These are phyloP conservation scores for Drosophila sulfurigaster DNA, from an alignment of 1,140 invertebrate species.

Conservation along the genomic window DNA sequence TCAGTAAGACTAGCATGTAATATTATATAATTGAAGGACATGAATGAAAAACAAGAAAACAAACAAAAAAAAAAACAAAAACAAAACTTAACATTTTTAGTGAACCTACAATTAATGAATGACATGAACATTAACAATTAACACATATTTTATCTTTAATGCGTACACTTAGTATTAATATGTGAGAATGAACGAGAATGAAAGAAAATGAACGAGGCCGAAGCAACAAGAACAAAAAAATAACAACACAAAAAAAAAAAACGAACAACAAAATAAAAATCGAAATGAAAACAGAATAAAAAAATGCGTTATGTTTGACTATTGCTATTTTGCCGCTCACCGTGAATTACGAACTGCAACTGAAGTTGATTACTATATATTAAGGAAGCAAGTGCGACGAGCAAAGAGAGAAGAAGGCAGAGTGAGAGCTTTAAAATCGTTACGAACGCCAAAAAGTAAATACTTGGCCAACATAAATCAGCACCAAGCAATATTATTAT, in stretches of 20 bases:
- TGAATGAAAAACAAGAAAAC: constrained; percentile 34
- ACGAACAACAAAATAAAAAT: constrained; percentile 31
- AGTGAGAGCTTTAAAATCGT: no score
- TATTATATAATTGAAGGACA: constrained; percentile 32
- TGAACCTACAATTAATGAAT: constrained; percentile 57
- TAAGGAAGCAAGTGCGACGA: no score
- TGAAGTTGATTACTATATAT: no score
- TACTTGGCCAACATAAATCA: no score
- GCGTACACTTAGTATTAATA: constrained; percentile 73
- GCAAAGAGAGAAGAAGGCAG: no score
- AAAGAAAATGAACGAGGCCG: neutral
- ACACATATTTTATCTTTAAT: constrained; percentile 75
- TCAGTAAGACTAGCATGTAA: constrained; percentile 32
- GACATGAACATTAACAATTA: constrained; percentile 44
- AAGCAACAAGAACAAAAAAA: constrained; percentile 34
- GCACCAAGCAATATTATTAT: no score
- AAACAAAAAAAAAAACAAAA: constrained; percentile 38
- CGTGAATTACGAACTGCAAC: neutral
- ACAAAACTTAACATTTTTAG: constrained; percentile 46
- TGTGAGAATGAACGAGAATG: constrained; percentile 26
- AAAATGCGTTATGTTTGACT: constrained; percentile 3
- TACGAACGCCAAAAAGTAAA: no score
- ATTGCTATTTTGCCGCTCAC: constrained; percentile 5
- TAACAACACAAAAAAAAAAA: constrained; percentile 24
- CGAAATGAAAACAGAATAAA: constrained; percentile 20